Percentiles rank a stretch among this genome's conserved stretches.
phyloP scores from a whole-genome alignment of 2,113 vertebrate species.

The Leucoraja erinaceus region DNA sequence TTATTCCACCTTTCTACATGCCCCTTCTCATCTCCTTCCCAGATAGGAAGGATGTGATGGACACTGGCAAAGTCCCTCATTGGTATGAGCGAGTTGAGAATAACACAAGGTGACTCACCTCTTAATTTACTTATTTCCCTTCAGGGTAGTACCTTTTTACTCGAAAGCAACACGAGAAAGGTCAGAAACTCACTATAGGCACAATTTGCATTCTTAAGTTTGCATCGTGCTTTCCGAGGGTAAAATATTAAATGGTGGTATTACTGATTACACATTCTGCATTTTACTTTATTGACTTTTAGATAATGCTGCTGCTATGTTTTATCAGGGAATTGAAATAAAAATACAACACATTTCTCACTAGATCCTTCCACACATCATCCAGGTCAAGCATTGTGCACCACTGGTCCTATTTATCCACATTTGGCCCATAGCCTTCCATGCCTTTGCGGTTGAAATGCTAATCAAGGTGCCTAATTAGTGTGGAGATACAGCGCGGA shows the following conservation, averaged over 20 bases:
- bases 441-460: too few relatives aligned
- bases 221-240: neutral
- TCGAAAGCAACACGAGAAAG: neutral
- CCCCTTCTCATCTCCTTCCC: neutral
- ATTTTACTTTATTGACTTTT: neutral
- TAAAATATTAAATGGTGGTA: neutral
- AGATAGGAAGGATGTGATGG: neutral
- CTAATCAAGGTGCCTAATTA: too few relatives aligned
- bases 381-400: too few relatives aligned
- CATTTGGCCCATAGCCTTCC: too few relatives aligned
- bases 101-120: neutral
- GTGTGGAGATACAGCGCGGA: too few relatives aligned
- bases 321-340: neutral
- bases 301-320: neutral
- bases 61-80: neutral
- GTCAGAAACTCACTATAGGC: neutral
- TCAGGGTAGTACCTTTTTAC: neutral
- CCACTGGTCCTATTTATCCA: too few relatives aligned
- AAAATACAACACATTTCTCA: neutral
- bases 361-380: too few relatives aligned
- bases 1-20: neutral
- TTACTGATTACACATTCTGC: neutral
- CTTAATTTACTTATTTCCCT: slow-evolving; percentile 11
- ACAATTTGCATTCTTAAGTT: neutral
- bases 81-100: neutral